These are phyloP conservation scores for Mastomys natalensis DNA, from an alignment of 2,113 vertebrate genomes.

Conservation along the genomic window DNA sequence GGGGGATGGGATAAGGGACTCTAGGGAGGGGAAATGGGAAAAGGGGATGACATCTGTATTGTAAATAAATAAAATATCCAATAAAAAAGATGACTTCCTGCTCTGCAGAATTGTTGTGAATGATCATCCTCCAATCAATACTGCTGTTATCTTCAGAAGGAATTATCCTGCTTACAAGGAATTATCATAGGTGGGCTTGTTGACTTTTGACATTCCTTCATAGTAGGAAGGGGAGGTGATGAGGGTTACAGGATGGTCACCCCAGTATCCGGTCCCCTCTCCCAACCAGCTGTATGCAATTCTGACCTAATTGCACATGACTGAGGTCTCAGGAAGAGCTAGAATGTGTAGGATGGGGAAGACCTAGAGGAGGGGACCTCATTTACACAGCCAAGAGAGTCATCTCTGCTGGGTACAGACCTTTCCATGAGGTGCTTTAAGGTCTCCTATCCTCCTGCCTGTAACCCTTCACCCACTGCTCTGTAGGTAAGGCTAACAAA, in stretches of 20 bases:
- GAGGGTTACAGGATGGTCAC: background rate
- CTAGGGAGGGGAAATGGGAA: too few relatives aligned
- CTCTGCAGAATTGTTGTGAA: background rate
- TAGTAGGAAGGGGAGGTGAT: background rate
- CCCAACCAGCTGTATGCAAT: background rate
- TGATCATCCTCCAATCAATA: background rate
- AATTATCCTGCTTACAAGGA: background rate
- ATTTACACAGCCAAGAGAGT: background rate
- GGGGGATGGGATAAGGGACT: too few relatives aligned
- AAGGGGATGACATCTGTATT: too few relatives aligned
- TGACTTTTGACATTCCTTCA: background rate
- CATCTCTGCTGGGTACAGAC: background rate
- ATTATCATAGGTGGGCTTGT: background rate
- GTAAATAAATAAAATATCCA: too few relatives aligned
- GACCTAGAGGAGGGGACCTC: background rate
- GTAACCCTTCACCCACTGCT: background rate
- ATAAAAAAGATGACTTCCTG: accelerated
- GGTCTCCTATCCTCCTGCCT: background rate
- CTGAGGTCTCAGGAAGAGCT: background rate
- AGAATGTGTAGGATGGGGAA: background rate
- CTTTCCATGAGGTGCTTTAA: too few relatives aligned
- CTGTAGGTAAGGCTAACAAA: background rate
- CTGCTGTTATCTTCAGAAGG: background rate
- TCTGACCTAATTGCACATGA: background rate
- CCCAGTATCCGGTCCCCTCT: background rate